These are phyloP conservation scores for Torymus aiolomorphi DNA, from an alignment of 2,888 invertebrate genomes.

Conservation along the genomic window DNA sequence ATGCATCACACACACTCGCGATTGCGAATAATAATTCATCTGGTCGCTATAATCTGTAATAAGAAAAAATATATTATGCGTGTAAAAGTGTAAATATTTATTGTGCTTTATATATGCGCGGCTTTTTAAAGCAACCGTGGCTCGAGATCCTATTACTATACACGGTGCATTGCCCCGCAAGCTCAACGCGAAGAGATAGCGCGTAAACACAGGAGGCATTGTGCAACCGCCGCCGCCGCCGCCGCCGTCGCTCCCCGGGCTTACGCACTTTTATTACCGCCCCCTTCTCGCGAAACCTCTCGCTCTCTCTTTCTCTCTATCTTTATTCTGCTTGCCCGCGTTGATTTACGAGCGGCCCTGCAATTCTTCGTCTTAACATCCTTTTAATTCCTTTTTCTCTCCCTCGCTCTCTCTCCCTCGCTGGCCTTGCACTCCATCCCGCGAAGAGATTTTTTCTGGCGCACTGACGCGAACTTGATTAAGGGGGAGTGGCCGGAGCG, in stretches of 20 bases:
- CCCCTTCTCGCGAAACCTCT: slow-evolving; percentile 13
- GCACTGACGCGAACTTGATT: slow-evolving; percentile 47
- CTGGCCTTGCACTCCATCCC: too few relatives aligned
- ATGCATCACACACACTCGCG: too few relatives aligned
- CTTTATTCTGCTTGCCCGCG: neutral
- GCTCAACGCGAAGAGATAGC: neutral
- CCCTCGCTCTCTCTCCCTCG: slow-evolving; percentile 24
- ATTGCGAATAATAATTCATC: too few relatives aligned
- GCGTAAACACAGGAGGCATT: slow-evolving; percentile 26
- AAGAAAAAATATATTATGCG: too few relatives aligned
- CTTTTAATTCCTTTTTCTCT: neutral
- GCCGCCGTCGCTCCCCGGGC: neutral
- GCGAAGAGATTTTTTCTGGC: slow-evolving; percentile 6
- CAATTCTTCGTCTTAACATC: neutral
- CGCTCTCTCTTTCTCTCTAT: neutral
- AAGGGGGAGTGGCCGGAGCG: slow-evolving; percentile 25
- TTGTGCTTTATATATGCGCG: too few relatives aligned
- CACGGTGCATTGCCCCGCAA: neutral
- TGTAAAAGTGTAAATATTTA: too few relatives aligned
- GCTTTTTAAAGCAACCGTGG: too few relatives aligned
- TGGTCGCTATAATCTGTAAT: too few relatives aligned
- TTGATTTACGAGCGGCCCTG: slow-evolving; percentile 26
- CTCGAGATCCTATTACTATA: neutral
- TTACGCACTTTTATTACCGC: neutral
- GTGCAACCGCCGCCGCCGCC: slow-evolving; percentile 1